A percentile compares a stretch with the other conserved stretches of the same genome.
phyloP scores from a whole-genome alignment of 2,113 vertebrate genomes.

The Sardina pilchardus region DNA sequence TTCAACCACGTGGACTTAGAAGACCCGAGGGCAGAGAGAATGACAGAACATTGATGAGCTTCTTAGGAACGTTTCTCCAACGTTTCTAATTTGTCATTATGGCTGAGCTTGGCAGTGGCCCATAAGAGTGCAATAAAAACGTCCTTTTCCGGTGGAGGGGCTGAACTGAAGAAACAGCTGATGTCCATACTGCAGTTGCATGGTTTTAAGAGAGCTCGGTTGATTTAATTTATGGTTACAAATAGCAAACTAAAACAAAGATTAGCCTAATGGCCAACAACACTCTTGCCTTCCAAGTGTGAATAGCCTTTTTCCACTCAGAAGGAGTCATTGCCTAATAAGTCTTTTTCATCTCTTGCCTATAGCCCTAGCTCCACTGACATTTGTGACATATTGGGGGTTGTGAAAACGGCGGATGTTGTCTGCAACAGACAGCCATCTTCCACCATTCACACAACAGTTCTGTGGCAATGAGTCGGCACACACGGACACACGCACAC shows the following conservation, averaged over 20 bases:
- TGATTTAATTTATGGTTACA: not conserved
- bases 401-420: not conserved
- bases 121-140: not conserved
- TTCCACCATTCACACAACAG: not conserved
- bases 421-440: not conserved
- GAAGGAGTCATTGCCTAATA: no score
- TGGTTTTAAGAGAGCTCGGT: not conserved
- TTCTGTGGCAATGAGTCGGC: not conserved
- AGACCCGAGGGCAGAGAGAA: not conserved
- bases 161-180: not conserved
- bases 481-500: not conserved
- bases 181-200: not conserved
- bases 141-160: not conserved
- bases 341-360: no score
- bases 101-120: not conserved
- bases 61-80: not conserved
- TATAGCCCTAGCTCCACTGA: no score
- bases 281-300: no score
- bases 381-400: no score
- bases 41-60: not conserved
- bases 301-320: no score
- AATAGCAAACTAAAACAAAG: not conserved
- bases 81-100: not conserved
- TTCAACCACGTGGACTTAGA: not conserved
- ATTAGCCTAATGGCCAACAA: not conserved